These are phyloP conservation scores for Virgularia gustaviana DNA, from an alignment of 92 coral and sea anemone genomes.

Conservation along the genomic window DNA sequence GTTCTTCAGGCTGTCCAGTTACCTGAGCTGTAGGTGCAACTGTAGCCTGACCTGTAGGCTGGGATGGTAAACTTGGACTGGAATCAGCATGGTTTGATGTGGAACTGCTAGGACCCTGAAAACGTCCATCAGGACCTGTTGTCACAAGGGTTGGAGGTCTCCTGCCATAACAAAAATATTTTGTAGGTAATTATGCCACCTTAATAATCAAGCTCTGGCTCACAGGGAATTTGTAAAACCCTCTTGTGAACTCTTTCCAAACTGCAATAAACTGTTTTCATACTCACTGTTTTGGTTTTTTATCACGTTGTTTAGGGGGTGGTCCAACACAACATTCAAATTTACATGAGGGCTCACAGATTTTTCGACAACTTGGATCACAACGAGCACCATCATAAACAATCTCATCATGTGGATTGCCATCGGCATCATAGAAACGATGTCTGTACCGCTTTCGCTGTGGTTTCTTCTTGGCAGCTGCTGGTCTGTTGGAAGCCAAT, in stretches of 20 bases:
- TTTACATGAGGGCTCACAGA: slow-evolving; percentile 76
- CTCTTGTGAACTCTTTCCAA: too few relatives aligned
- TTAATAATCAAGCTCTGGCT: too few relatives aligned
- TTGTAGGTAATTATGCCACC: too few relatives aligned
- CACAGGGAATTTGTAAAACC: too few relatives aligned
- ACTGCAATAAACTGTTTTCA: too few relatives aligned
- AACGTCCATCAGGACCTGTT: not conserved
- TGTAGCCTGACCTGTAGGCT: not conserved
- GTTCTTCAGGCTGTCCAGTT: not conserved
- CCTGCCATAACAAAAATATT: too few relatives aligned
- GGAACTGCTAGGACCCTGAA: not conserved
- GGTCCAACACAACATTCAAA: slow-evolving; percentile 73
- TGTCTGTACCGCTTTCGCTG: slow-evolving; percentile 24
- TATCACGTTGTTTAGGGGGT: slow-evolving; percentile 23
- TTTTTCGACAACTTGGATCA: slow-evolving; percentile 54
- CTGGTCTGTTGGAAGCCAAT: not conserved
- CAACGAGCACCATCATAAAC: slow-evolving; percentile 58
- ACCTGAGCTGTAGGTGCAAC: not conserved
- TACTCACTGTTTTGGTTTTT: too few relatives aligned
- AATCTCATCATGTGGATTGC: slow-evolving; percentile 34
- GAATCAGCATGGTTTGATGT: not conserved
- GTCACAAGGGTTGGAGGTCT: not conserved
- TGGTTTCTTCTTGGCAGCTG: not conserved
- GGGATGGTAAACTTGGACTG: not conserved
- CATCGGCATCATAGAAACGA: slow-evolving; percentile 30